These are phyloP conservation scores for Agonum fuliginosum DNA, from an alignment of 2,888 invertebrate species.

Conservation along the genomic window DNA sequence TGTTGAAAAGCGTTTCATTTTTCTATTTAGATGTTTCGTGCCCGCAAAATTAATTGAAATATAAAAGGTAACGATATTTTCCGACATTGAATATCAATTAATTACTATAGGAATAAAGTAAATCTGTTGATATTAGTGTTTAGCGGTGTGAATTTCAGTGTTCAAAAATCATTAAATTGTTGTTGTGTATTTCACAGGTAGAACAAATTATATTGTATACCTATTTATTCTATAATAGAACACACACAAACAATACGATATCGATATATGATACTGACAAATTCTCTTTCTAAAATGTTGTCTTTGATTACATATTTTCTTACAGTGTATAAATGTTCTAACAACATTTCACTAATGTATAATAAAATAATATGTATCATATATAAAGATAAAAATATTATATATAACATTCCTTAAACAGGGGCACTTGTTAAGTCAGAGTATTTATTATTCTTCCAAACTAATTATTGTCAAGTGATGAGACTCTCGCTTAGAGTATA, in stretches of 20 bases:
- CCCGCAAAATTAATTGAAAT: slow-evolving; percentile 29
- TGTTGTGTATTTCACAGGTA: slow-evolving; percentile 49
- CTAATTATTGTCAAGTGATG: slow-evolving; percentile 58
- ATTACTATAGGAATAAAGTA: slow-evolving; percentile 13
- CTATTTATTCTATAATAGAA: slow-evolving; percentile 15
- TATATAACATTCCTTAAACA: slow-evolving; percentile 58
- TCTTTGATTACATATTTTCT: slow-evolving; percentile 56
- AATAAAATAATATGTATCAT: slow-evolving; percentile 50
- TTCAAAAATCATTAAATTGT: slow-evolving; percentile 39
- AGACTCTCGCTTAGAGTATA: slow-evolving; percentile 59
- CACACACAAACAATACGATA: slow-evolving; percentile 30
- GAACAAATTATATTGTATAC: slow-evolving; percentile 35
- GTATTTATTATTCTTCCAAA: slow-evolving; percentile 60
- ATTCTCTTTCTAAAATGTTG: slow-evolving; percentile 52
- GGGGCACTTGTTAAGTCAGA: slow-evolving; percentile 59
- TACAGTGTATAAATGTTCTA: slow-evolving; percentile 56
- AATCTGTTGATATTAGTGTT: slow-evolving; percentile 38
- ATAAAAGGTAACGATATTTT: slow-evolving; percentile 28
- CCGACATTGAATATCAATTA: slow-evolving; percentile 45
- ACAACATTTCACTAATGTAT: slow-evolving; percentile 57
- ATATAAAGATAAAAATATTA: slow-evolving; percentile 55
- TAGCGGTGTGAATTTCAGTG: slow-evolving; percentile 52
- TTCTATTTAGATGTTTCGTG: slow-evolving; percentile 53
- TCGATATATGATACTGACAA: slow-evolving; percentile 39
- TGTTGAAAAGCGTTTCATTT: slow-evolving; percentile 47